phyloP scores from a whole-genome alignment of 2,113 vertebrate genomes.

The Piliocolobus tephrosceles region DNA sequence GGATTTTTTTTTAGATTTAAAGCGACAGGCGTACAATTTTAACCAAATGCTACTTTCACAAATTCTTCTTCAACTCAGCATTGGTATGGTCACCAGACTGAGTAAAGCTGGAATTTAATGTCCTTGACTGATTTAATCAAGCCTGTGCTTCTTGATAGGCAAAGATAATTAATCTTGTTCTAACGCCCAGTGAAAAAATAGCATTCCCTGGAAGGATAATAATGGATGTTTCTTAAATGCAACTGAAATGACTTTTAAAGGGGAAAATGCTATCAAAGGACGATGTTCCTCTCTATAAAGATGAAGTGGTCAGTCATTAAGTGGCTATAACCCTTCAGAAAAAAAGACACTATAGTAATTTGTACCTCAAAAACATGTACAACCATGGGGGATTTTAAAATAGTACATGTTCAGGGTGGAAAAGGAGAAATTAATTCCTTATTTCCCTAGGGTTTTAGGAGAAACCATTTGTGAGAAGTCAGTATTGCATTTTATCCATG shows the following conservation, averaged over 20 bases:
- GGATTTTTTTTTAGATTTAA: conserved; percentile 85
- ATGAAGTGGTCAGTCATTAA: conserved; percentile 58
- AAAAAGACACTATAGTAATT: conserved; percentile 11
- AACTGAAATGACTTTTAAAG: conserved; percentile 73
- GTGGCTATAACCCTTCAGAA: neutral
- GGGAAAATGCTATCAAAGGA: conserved; percentile 69
- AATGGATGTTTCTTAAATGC: conserved; percentile 72
- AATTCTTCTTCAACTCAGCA: conserved; percentile 67
- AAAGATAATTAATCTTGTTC: conserved; percentile 68
- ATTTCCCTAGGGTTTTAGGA: neutral
- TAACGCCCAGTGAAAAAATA: conserved; percentile 65
- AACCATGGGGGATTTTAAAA: conserved; percentile 58
- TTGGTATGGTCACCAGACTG: conserved; percentile 59
- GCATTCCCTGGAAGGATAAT: conserved; percentile 66
- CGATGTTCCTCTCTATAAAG: conserved; percentile 33
- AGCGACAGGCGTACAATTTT: conserved; percentile 86
- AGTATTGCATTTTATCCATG: conserved; percentile 25
- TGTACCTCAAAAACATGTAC: conserved; percentile 60
- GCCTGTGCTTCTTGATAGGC: conserved; percentile 34
- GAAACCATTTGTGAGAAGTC: neutral
- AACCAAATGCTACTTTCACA: conserved; percentile 64
- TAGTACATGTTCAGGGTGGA: conserved; percentile 37
- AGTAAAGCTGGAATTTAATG: conserved; percentile 67
- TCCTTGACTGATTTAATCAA: conserved; percentile 71
- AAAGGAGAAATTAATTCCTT: conserved; percentile 44